These are phyloP conservation scores for Bruchidius siliquastri DNA, from an alignment of 2,888 invertebrate genomes.

Conservation along the genomic window DNA sequence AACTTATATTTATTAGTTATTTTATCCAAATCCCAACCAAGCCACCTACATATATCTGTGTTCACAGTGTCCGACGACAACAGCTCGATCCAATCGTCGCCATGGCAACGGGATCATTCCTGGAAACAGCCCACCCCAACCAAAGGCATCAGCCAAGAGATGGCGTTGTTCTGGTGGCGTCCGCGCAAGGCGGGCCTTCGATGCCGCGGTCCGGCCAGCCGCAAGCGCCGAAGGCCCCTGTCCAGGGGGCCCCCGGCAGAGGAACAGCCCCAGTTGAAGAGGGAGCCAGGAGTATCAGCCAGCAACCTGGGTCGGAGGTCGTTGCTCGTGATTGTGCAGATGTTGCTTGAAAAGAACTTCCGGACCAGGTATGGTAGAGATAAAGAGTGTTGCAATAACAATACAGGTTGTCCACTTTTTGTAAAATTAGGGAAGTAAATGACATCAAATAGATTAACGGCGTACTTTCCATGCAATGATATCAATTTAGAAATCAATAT, in stretches of 20 bases:
- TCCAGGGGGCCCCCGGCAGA: conserved; percentile 41
- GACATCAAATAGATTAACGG: too few relatives aligned
- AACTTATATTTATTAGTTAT: too few relatives aligned
- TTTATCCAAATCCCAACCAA: too few relatives aligned
- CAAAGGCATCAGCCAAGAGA: conserved; percentile 67
- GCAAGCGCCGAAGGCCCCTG: conserved; percentile 62
- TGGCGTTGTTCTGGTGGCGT: conserved; percentile 66
- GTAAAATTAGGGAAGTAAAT: too few relatives aligned
- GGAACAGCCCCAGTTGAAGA: background rate
- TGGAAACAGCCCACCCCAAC: conserved; percentile 81
- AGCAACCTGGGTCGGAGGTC: background rate
- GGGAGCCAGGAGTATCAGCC: background rate
- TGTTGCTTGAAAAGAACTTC: conserved; percentile 36
- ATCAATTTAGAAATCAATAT: too few relatives aligned
- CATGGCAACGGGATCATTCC: conserved; percentile 85
- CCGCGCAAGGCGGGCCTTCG: conserved; percentile 45
- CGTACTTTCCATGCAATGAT: too few relatives aligned
- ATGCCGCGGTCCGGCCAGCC: conserved; percentile 40
- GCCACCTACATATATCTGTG: too few relatives aligned
- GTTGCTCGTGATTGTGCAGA: conserved; percentile 37
- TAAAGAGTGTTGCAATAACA: too few relatives aligned
- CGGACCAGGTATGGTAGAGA: conserved; percentile 19
- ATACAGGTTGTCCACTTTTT: too few relatives aligned
- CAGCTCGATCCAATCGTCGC: conserved; percentile 84
- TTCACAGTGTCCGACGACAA: conserved; percentile 78